A percentile compares a stretch with the other conserved stretches of the same genome.
Conservation (phyloP, 1,140 invertebrate species). For the Archivesica marissinica region DNA sequence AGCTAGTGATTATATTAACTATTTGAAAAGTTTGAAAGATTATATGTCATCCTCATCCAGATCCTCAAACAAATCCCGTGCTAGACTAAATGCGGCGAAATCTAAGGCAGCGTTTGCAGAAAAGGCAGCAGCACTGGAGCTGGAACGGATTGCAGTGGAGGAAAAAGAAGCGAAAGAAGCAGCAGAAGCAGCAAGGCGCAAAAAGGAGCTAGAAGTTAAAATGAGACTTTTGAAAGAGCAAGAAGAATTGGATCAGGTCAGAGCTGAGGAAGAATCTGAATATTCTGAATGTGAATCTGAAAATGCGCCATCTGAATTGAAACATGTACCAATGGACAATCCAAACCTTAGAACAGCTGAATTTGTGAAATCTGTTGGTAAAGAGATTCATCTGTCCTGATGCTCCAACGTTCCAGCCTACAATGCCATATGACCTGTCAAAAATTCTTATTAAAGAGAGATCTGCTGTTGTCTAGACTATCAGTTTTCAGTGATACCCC, state of each 20-base stretch:
- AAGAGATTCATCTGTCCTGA: not conserved
- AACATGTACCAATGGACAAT: not conserved
- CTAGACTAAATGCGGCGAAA: constrained; percentile 33
- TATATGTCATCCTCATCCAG: not conserved
- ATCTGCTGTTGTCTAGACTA: constrained; percentile 25
- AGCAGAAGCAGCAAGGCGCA: not conserved
- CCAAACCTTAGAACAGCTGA: not conserved
- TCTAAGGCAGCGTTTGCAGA: constrained; percentile 6
- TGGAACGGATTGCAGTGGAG: not conserved
- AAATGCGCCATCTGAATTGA: not conserved
- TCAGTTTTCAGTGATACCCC: constrained; percentile 44
- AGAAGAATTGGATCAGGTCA: not conserved
- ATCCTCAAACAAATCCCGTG: not conserved
- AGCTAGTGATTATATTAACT: constrained; percentile 14
- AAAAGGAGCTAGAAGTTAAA: not conserved
- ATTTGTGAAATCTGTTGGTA: not conserved
- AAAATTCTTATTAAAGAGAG: constrained; percentile 49
- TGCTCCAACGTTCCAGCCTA: not conserved
- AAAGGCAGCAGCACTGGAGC: constrained; percentile 24
- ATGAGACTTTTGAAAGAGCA: constrained; percentile 5
- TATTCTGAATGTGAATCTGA: not conserved
- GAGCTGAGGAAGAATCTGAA: constrained; percentile 4
- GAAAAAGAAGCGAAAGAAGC: constrained; percentile 15
- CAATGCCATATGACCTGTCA: constrained; percentile 39
- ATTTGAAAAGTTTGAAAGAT: not conserved